Evolutionary conservation across 2,113 vertebrate genomes (phyloP), one percentile per base, ranked within the genome.

Genomic region (Pycnonotus jocosus): DNA sequence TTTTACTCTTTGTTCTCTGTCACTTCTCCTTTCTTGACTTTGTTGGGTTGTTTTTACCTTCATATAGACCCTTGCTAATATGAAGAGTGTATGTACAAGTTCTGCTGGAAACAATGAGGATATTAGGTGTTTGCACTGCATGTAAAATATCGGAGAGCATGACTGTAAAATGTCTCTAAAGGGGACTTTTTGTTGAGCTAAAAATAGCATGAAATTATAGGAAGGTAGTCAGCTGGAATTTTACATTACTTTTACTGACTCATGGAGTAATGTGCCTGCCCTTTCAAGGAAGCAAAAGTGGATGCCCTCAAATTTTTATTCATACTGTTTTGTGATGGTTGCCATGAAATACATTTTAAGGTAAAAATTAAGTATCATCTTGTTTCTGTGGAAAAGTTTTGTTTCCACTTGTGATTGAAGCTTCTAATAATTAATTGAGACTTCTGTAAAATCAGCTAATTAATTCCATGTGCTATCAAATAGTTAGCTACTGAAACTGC

Each of bases 141-240:
- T 68, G 69, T 65, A 38, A 72, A 92, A 57, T 53, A 66, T 69
- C 14, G 42, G 35, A 62, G 38, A 31, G 12, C 83, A 40, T 44
- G 57, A 60, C 31, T 65, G 21, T 62, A 72, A 82, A 80, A 77
- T 7, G 4, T 71, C 48, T 65, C 80, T 33, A 47, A 64, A 88
- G 13, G 54, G 82, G 64, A 83, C 62, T 92, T 86, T 28, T 16
- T 93, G 38, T 86, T 81, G 70, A 77, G 60, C 54, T 92, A 81
- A 90, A 86, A 92, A 69, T 92, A 77, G 76, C 19, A 1, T 70
- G 17, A 77, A 92, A 66, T 83, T 80, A 45, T 10, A 73, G 58
- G 68, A 88, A 37, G 66, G 42, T 82, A 73, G 88, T 88, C 94
- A 90, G 51, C 27, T 90, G 90, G 72, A 90, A 93, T 86, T 94